Conservation (phyloP, 2,113 vertebrate genomes). For the Pandion haliaetus region DNA sequence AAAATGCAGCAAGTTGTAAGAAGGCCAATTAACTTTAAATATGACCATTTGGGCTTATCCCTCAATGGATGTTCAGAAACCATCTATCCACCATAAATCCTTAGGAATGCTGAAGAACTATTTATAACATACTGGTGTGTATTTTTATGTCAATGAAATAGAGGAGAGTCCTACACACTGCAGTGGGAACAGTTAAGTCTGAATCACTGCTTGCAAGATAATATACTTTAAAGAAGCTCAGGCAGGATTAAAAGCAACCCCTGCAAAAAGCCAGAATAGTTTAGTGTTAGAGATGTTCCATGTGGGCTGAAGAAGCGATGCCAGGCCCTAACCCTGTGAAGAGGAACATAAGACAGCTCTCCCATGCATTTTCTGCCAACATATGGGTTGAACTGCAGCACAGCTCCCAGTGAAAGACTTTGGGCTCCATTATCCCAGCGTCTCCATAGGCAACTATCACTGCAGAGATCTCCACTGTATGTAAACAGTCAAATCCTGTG, state of each 20-base stretch:
- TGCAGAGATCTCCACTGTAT: conserved; percentile 48
- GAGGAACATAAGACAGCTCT: not conserved
- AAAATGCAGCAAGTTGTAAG: not conserved
- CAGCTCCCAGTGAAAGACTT: conserved; percentile 23
- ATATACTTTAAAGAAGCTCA: conserved; percentile 45
- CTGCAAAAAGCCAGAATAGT: conserved; percentile 53
- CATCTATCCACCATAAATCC: conserved; percentile 15
- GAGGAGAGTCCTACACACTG: conserved; percentile 63
- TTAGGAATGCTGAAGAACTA: conserved; percentile 39
- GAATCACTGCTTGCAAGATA: conserved; percentile 60
- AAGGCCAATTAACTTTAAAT: conserved; percentile 17
- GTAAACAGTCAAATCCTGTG: conserved; percentile 34
- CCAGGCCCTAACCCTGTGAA: not conserved
- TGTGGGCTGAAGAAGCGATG: conserved; percentile 22
- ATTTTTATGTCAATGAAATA: conserved; percentile 69
- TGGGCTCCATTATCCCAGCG: conserved; percentile 2
- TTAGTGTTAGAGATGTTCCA: not conserved
- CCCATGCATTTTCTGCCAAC: not conserved
- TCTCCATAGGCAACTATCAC: conserved; percentile 65
- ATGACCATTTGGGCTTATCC: conserved; percentile 1
- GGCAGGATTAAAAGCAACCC: conserved; percentile 51
- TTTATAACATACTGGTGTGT: conserved; percentile 56
- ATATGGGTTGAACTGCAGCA: conserved; percentile 30
- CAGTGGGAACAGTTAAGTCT: conserved; percentile 54
- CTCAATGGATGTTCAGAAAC: conserved; percentile 1